These are phyloP conservation scores for Cydia strobilella DNA, from an alignment of 1,140 invertebrate species.

Conservation along the genomic window DNA sequence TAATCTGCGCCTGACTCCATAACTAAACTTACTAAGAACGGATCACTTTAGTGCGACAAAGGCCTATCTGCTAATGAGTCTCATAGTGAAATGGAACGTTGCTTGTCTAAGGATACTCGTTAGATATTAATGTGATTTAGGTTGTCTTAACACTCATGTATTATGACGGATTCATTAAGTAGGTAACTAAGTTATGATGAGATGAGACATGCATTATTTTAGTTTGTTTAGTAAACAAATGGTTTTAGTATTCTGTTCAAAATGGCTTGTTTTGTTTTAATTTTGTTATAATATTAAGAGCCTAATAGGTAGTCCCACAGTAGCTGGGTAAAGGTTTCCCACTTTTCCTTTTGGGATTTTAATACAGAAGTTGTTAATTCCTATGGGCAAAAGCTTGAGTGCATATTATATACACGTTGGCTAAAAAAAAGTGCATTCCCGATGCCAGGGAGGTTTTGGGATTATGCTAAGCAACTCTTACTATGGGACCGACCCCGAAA, in stretches of 20 bases:
- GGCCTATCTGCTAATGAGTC: neutral
- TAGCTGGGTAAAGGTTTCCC: no score
- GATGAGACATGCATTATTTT: neutral
- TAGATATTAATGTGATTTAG: neutral
- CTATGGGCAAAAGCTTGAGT: no score
- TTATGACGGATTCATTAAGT: neutral
- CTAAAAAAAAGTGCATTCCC: no score
- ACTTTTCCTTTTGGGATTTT: no score
- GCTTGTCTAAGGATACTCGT: neutral
- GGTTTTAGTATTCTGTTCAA: neutral
- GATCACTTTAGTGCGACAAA: neutral
- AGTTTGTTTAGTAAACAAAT: neutral
- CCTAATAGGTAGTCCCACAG: no score
- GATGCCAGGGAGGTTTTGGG: no score
- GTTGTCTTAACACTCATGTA: neutral
- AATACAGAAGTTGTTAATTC: no score
- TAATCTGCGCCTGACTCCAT: neutral
- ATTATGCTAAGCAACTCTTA: no score
- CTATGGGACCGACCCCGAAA: no score
- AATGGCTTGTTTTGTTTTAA: neutral
- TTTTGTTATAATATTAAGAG: no score
- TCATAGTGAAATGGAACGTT: neutral
- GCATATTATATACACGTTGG: no score
- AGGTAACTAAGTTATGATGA: conserved; percentile 1
- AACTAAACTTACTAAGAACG: neutral